Evolutionary conservation across 2,797 vertebrate species (phyloP), one percentile per base, ranked within the genome.

Genomic region (Enteromius treurensis): DNA sequence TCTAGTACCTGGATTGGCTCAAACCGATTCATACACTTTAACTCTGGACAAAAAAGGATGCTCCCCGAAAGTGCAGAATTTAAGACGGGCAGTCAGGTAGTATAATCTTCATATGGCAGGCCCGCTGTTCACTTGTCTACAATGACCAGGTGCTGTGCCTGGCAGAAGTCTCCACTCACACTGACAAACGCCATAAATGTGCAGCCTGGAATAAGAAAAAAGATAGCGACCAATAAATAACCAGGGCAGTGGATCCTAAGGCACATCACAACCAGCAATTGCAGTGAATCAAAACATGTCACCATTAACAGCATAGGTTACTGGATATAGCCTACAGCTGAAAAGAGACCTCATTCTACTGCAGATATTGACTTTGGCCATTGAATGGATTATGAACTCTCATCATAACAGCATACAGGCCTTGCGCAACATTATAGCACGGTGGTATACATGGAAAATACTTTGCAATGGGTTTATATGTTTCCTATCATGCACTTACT

Each of bases 111-210:
- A 85, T 82, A 77, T 58, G 60, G 90, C 87, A 87, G 84, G 85
- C 62, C 70, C 80, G 88, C 88, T 91, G 93, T 96, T 98, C 97
- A 98, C 96, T 98, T 96, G 95, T 97, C 96, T 90, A 97, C 96
- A 84, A 96, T 96, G 96, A 93, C 89, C 94, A 96, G 95, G 97
- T 99, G 97, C 97, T 99, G 97, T 95, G 97, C 97, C 95, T 97
- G 97, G 97, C 97, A 98, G 94, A 98, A 99, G 89, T 98, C 97
- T 96, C 97, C 96, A 95, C 96, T 96, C 88, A 96, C 92, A 55
- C 95, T 96, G 96, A 96, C 96, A 96, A 98, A 97, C 96, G 96
- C 97, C 97, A 98, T 99, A 97, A 96, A 99, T 96, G 95, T 96
- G 95, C 94, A 94, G 93, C 96, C 94, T 95, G 86, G 14, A 53